Evolutionary conservation across 1,140 invertebrate species (phyloP).

Genomic region (Zaprionus gabonicus): DNA sequence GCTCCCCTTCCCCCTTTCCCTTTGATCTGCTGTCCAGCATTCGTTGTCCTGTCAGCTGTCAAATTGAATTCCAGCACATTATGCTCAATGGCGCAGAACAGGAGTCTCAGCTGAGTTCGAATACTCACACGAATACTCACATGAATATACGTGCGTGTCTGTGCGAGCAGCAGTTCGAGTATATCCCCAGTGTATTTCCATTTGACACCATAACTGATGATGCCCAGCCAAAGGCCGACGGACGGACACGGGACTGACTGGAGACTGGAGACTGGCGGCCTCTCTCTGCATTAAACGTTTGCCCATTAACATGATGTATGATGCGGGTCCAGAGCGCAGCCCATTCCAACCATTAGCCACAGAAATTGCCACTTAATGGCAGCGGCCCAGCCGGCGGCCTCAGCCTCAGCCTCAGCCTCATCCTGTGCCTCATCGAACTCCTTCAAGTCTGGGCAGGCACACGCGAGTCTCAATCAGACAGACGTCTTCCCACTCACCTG

Average conservation of each 20-base stretch:
- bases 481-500: conserved; percentile 18
- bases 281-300: conserved; percentile 47
- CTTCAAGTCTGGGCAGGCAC: conserved; percentile 13
- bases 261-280: no score
- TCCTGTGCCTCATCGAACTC: conserved; percentile 22
- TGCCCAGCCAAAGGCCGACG: conserved; percentile 11
- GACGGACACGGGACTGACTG: not conserved
- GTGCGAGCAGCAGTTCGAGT: not conserved
- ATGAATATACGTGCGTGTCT: not conserved
- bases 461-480: conserved; percentile 34
- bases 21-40: not conserved
- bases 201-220: conserved; percentile 48
- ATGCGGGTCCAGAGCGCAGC: conserved; percentile 13
- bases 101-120: conserved; percentile 5
- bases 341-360: conserved; percentile 47
- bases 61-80: conserved; percentile 50
- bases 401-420: not conserved
- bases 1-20: not conserved
- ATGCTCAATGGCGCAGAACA: conserved; percentile 43
- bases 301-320: conserved; percentile 60
- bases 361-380: conserved; percentile 57
- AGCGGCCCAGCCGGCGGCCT: conserved; percentile 21
- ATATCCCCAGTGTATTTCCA: conserved; percentile 50
- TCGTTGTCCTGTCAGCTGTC: conserved; percentile 63
- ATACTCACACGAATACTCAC: not conserved